Base-by-base conservation (phyloP, 2,888 invertebrate species). In the Cheilosia grossa region DNA sequence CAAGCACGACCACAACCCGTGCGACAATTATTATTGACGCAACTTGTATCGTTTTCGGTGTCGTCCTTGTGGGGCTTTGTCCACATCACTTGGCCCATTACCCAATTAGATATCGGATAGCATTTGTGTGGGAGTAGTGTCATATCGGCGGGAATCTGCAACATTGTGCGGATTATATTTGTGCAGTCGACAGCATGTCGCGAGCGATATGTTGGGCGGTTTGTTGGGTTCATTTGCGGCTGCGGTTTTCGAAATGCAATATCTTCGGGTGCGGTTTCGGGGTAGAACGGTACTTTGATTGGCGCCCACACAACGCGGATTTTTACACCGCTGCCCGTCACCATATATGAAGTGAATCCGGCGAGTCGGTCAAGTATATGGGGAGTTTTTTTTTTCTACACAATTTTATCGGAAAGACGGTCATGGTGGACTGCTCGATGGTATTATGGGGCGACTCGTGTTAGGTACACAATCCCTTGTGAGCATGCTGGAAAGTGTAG, bases 261-360 rank as follows among this genome's bases (percentile, higher is more conserved):
- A 85, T 67, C 75, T 72, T 81, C 17, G 75, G 66, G 24, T 85
- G 58, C 44, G 51, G 33, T 85, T 83, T 69, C 44, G 44, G 24
- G 30, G 56, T 37, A 63, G 37, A 81, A 83, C 64, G 40, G 59
- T 74, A 73, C 63, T 49, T 51, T 47, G 56, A 63, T 70, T 51
- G 67, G n/a, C 85, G 85, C 85, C 85, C 85, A 85, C 85, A 85
- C 85, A 85, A 58, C 75, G 81, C 75, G 81, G 75, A 81, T 72
- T 69, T 64, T 63, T n/a, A 67, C 70, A 61, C 64, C 53, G 9
- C 30, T 9, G 9, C 7, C 7, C 30, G 30, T 30, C 30, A 47
- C 53, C 13, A 13, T 10, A 42, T 19, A 7, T 44, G n/a, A 56
- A 33, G 47, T 30, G 42, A 27, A 21, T 13, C 37, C 37, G 13